A percentile compares a stretch with the other conserved stretches of the same genome.
Evolutionary conservation across 2,888 invertebrate species (phyloP).

Genomic region (Phytoseiulus persimilis): DNA sequence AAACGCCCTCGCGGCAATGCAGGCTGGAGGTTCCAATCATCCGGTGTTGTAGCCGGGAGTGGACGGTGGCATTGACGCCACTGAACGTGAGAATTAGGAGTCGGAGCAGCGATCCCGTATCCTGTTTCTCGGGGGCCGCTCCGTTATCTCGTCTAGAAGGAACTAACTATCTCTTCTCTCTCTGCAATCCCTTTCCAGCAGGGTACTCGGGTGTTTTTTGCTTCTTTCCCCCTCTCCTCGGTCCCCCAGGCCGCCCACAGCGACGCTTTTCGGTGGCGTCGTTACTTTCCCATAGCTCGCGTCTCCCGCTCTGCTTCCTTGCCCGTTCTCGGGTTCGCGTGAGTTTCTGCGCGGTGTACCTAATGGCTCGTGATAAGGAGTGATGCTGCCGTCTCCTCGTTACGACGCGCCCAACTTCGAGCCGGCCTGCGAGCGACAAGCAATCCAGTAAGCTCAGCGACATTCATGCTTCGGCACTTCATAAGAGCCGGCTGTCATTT

Average conservation of each 20-base stretch:
- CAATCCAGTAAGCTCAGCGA: neutral
- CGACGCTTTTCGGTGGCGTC: neutral
- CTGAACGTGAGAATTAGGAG: neutral
- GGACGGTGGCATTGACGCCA: neutral
- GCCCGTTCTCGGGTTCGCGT: neutral
- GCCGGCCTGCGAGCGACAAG: neutral
- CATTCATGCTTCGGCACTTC: neutral
- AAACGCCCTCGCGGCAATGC: neutral
- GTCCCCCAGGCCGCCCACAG: neutral
- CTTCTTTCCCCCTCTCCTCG: no score
- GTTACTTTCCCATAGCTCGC: neutral
- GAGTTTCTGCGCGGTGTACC: neutral
- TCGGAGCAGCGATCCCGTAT: neutral
- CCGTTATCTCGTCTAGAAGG: neutral
- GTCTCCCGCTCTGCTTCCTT: neutral
- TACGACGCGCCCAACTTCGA: neutral
- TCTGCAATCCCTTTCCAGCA: neutral
- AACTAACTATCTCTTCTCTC: neutral
- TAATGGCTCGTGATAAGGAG: conserved; percentile 22
- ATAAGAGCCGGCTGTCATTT: neutral
- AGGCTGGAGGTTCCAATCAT: no score
- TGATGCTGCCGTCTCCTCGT: conserved; percentile 21
- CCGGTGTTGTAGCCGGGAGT: neutral
- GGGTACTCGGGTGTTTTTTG: no score
- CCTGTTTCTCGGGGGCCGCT: neutral